phyloP scores from a whole-genome alignment of 35 echinoderm and acorn worm genomes.

The Ophiothrix spiculata region DNA sequence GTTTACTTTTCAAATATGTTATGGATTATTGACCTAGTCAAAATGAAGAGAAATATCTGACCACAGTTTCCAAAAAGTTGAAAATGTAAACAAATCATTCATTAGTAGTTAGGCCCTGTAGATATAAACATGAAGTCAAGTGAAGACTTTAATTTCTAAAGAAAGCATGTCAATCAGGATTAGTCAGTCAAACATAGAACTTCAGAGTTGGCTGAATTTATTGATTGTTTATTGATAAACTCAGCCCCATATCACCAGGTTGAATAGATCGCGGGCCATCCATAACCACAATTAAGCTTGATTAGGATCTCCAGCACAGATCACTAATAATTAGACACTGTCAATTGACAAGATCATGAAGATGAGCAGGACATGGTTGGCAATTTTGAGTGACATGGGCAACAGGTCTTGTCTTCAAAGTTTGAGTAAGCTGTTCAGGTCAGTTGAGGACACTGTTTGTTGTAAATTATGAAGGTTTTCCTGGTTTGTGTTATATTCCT shows the following conservation, averaged over 20 bases:
- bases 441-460: not conserved
- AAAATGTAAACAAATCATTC: no score
- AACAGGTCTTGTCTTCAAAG: not conserved
- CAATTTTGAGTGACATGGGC: not conserved
- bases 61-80: no score
- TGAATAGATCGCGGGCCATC: slow-evolving; percentile 5
- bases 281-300: not conserved
- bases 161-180: not conserved
- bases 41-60: no score
- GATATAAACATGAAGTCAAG: not conserved
- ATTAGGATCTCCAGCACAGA: not conserved
- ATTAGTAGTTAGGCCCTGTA: no score
- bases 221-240: not conserved
- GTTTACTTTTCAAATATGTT: no score
- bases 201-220: not conserved
- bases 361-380: not conserved
- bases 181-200: not conserved
- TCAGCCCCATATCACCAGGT: not conserved
- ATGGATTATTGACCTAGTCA: no score
- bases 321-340: not conserved
- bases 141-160: not conserved
- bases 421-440: not conserved
- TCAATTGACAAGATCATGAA: not conserved
- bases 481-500: no score
- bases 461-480: no score